Evolutionary conservation across 1,140 invertebrate genomes (phyloP).

Genomic region (Zaprionus inermis): DNA sequence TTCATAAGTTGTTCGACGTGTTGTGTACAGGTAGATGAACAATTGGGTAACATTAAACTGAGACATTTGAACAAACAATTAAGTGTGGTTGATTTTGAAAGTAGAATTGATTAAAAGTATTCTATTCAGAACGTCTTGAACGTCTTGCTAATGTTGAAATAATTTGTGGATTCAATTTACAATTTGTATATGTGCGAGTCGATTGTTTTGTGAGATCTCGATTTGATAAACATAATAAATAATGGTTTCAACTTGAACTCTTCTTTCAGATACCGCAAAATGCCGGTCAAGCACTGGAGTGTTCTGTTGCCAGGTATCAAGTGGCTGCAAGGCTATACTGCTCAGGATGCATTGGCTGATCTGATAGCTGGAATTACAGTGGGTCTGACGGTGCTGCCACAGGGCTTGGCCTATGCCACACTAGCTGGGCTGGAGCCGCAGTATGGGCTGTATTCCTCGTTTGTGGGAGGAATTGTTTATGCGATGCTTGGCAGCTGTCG

Average conservation of each 20-base stretch:
- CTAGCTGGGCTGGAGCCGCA: conserved; percentile 92
- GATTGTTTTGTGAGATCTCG: no score
- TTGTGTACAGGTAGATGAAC: conserved; percentile 27
- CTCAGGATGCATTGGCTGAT: conserved; percentile 89
- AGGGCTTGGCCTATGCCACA: conserved; percentile 94
- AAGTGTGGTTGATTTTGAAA: neutral
- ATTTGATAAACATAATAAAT: neutral
- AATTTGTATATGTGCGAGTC: no score
- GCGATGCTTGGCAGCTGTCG: conserved; percentile 94
- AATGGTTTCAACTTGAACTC: neutral
- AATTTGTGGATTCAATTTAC: no score
- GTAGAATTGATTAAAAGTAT: neutral
- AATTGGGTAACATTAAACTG: conserved; percentile 13
- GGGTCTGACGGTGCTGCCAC: conserved; percentile 94
- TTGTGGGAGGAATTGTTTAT: conserved; percentile 97
- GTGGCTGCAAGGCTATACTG: conserved; percentile 90
- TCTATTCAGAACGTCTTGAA: neutral
- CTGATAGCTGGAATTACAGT: conserved; percentile 93
- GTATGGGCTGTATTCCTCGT: conserved; percentile 96
- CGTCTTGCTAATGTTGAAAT: neutral
- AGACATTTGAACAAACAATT: conserved; percentile 68
- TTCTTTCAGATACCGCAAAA: conserved; percentile 20
- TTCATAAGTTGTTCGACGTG: conserved; percentile 12
- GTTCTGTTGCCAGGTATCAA: conserved; percentile 86
- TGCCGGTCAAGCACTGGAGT: conserved; percentile 56